Conservation (phyloP, 37 sponge, comb jelly and placozoan species). For the Beroe ovata region DNA sequence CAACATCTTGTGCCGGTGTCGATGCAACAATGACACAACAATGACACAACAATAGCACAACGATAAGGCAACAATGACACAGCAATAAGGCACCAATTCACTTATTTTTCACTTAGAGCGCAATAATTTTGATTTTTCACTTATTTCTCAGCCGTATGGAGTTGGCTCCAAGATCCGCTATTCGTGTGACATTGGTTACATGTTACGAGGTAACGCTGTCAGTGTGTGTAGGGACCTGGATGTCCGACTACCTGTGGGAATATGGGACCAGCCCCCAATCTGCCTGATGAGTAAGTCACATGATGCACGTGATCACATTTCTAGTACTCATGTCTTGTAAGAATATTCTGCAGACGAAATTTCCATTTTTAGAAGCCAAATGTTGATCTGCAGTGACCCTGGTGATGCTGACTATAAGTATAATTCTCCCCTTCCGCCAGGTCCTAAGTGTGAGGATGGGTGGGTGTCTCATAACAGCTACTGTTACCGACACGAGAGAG, state of each 20-base stretch:
- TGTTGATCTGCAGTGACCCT: too few relatives aligned
- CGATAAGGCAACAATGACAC: too few relatives aligned
- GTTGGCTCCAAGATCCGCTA: slow-evolving; percentile 50
- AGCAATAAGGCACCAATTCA: not conserved
- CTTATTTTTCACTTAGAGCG: not conserved
- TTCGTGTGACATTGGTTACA: slow-evolving; percentile 45
- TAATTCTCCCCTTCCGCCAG: not conserved
- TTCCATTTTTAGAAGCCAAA: too few relatives aligned
- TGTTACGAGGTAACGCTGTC: slow-evolving; percentile 42
- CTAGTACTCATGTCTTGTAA: too few relatives aligned
- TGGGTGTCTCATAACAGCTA: slow-evolving; percentile 57
- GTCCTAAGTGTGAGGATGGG: slow-evolving; percentile 35
- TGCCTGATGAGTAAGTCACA: slow-evolving; percentile 56
- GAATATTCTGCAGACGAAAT: too few relatives aligned
- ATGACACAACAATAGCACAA: too few relatives aligned
- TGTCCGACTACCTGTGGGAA: slow-evolving; percentile 2
- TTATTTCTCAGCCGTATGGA: slow-evolving; percentile 40
- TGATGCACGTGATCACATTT: too few relatives aligned
- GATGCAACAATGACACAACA: too few relatives aligned
- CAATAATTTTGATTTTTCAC: too few relatives aligned
- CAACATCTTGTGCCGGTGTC: too few relatives aligned
- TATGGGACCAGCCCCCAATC: slow-evolving; percentile 62
- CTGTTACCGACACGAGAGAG: slow-evolving; percentile 19
- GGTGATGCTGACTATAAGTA: too few relatives aligned
- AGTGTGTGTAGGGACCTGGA: slow-evolving; percentile 47